Base-by-base conservation (phyloP, 1,140 invertebrate species). In the Drosophila busckii region DNA sequence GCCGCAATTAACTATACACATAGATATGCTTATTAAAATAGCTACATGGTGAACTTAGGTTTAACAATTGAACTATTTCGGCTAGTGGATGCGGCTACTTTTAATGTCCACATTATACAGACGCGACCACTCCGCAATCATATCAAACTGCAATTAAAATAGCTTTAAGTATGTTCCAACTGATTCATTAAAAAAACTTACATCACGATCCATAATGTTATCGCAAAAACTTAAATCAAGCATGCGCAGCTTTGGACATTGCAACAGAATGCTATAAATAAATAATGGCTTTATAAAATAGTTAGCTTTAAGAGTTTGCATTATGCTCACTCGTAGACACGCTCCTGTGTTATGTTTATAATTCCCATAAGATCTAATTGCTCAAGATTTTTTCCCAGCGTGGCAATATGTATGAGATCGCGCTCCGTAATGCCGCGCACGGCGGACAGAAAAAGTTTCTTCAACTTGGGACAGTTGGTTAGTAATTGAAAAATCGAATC, bases 211-310 rank as follows among this genome's bases (percentile, higher is more conserved):
- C 48, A 90, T 90, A 38, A 96, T 93, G 48, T 92, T 91, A 67
- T 94, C 92, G 85, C 95, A 97, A 87, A 96, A 97, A 55, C 94
- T 96, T 8, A 97, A 89, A 84, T 97, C 96, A 28, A 97, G 88
- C 62, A 97, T 88, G 65, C 90, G 89, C 10, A 97, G 84, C 44
- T 94, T 90, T n/a, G 85, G 86, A 70, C 92, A 93, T 50, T 90
- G 89, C 5, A 89, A 85, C 34, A 94, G 76, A 58, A 93, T 89
- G 44, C 92, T 93, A 85, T 55, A 78, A 87, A 66, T 6, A 41
- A 66, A 20, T 46, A 13, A 31, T 29, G 5, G 8, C 15, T 29
- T 26, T 22, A 34, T 4, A 16, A 16, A 9, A 35, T 26, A 45
- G 25, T 28, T 25, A 46, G 41, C 7, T 16, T n/a, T 19, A 20